These are phyloP conservation scores for Euura lappo DNA, from an alignment of 1,140 invertebrate species.

Conservation along the genomic window DNA sequence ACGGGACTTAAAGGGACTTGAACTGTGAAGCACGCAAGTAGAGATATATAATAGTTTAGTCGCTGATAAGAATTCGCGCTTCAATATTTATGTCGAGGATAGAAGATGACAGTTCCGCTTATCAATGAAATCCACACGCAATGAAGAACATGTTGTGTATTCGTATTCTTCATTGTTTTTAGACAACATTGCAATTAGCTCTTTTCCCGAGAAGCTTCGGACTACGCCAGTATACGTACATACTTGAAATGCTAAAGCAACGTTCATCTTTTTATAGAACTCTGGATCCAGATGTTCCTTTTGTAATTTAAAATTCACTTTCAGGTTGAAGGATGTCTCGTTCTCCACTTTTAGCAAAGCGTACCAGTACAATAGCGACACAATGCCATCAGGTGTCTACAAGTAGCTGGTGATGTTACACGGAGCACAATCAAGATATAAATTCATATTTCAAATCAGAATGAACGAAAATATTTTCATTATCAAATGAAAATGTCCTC, in stretches of 20 bases:
- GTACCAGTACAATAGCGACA: background rate
- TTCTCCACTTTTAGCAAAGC: constrained; percentile 6
- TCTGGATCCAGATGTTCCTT: constrained; percentile 15
- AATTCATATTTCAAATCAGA: background rate
- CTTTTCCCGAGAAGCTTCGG: too few relatives aligned
- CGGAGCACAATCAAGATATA: background rate
- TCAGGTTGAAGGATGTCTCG: constrained; percentile 3
- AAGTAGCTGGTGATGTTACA: background rate
- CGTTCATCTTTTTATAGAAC: constrained; percentile 20
- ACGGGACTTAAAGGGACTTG: too few relatives aligned
- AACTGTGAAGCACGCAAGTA: too few relatives aligned
- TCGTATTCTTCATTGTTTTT: too few relatives aligned
- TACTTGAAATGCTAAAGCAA: constrained; percentile 16
- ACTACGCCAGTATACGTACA: too few relatives aligned
- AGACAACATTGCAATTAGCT: too few relatives aligned
- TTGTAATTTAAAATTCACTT: constrained; percentile 12
- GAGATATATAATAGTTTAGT: too few relatives aligned
- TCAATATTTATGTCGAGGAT: too few relatives aligned
- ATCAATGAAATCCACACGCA: too few relatives aligned
- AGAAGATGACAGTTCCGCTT: too few relatives aligned
- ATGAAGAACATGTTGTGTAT: too few relatives aligned
- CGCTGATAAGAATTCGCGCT: too few relatives aligned
- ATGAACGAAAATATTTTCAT: background rate
- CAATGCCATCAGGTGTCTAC: background rate
- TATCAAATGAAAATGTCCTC: background rate